Percentiles rank a stretch among this genome's conserved stretches.
phyloP scores from a whole-genome alignment of 2,113 vertebrate genomes.

The Ginglymostoma cirratum region DNA sequence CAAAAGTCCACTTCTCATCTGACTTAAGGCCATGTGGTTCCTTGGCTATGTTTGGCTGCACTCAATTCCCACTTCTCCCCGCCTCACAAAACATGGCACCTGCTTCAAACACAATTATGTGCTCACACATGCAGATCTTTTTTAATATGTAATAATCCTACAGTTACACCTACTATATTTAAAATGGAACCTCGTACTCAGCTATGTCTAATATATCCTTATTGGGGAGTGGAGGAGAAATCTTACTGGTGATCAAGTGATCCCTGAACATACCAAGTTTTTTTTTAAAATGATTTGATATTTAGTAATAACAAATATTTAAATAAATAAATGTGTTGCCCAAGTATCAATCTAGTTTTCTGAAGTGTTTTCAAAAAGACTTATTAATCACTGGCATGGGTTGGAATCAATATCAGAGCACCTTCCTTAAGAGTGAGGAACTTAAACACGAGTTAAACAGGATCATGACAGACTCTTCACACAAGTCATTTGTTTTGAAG shows the following conservation, averaged over 20 bases:
- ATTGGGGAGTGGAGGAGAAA: neutral
- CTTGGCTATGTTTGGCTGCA: neutral
- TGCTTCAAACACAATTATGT: neutral
- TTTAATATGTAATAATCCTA: neutral
- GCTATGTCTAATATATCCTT: neutral
- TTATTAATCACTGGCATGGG: neutral
- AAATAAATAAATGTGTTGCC: neutral
- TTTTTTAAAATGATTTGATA: neutral
- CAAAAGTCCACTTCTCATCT: neutral
- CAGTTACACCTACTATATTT: neutral
- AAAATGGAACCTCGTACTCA: neutral
- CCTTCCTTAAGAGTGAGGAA: neutral
- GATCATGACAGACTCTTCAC: neutral
- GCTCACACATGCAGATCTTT: neutral
- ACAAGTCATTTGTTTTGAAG: neutral
- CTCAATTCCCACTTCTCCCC: neutral
- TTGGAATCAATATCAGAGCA: neutral
- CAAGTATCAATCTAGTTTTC: neutral
- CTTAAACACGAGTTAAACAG: neutral
- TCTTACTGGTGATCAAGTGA: neutral
- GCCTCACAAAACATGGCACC: slow-evolving; percentile 3
- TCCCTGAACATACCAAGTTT: neutral
- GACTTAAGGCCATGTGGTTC: neutral
- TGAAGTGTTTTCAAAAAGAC: neutral
- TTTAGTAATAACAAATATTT: neutral